Conservation (phyloP, 2,113 vertebrate species). For the Cnemophilus loriae region DNA sequence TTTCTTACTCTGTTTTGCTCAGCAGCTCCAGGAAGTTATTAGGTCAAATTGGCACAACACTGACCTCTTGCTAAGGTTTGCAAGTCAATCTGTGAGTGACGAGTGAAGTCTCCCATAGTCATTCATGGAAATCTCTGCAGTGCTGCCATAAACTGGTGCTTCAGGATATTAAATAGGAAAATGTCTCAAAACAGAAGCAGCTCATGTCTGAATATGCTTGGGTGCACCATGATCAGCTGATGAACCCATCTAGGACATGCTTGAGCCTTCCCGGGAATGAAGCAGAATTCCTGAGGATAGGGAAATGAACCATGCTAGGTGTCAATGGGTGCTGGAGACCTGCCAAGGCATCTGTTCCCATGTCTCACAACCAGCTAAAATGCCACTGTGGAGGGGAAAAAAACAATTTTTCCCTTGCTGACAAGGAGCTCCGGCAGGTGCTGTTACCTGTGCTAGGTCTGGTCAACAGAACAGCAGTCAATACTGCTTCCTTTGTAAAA, state of each 20-base stretch:
- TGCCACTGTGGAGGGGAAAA: neutral
- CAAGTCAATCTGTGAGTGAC: neutral
- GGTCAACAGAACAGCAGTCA: neutral
- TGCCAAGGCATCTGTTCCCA: neutral
- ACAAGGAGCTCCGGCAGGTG: neutral
- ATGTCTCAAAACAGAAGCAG: neutral
- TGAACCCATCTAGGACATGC: neutral
- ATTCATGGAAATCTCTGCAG: neutral
- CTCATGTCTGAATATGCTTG: accelerated
- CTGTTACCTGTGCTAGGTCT: neutral
- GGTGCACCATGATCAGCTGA: neutral
- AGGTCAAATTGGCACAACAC: neutral
- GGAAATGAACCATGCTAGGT: neutral
- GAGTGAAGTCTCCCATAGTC: neutral
- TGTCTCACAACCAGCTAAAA: neutral
- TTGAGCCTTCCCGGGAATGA: accelerated
- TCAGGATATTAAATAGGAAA: neutral
- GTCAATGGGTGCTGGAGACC: accelerated
- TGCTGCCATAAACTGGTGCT: neutral
- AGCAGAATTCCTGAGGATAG: neutral
- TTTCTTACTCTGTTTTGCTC: neutral
- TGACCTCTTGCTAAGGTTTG: neutral
- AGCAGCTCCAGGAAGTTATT: neutral
- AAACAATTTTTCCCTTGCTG: neutral
- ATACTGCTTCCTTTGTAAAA: neutral